Base-by-base conservation (phyloP, 1,140 invertebrate genomes). In the Drosophila lacertosa region DNA sequence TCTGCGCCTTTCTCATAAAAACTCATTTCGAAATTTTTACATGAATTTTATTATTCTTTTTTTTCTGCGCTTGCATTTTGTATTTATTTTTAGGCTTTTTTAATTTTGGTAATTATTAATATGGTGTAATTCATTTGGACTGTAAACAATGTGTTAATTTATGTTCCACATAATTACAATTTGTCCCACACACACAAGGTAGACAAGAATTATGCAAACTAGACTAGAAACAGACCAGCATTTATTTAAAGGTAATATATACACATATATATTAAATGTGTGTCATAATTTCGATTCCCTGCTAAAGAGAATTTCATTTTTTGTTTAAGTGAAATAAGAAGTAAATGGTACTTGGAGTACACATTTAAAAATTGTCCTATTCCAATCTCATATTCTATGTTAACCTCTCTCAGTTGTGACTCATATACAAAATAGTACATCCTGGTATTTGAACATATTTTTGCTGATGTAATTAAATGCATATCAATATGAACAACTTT, bases 71-170 rank as follows among this genome's bases (percentile, higher is more conserved):
- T 35, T 68, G 39, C 32, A 45, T 24, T 62, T 44, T 44, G 18
- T 20, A n/a, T 6, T 24, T 62, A 50, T 40, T n/a, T 51, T 42
- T 62, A 40, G 13, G 5, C 15, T 48, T 47, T 11, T 39, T 24
- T 62, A 29, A 45, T 51, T 20, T 42, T 11, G 22, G 32, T 10
- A 57, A 60, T 60, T 62, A 47, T 62, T 51, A 18, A 13, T 32
- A 37, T 29, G 32, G 42, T 32, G 29, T 20, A 68, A 68, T 50
- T 53, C 32, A 53, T 37, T 22, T 39, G 13, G 18, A 54, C 40
- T 39, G 33, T 32, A 59, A 72, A 76, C 63, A 67, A 75, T 57
- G 58, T 69, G 65, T 54, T 64, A 53, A 48, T 54, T 50, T 69
- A 42, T 69, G 53, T 59, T 70, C 18, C 62, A 47, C 51, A 26